Evolutionary conservation across 2,113 vertebrate genomes (phyloP), one percentile per base, ranked within the genome.

Genomic region (Bostrychus sinensis): DNA sequence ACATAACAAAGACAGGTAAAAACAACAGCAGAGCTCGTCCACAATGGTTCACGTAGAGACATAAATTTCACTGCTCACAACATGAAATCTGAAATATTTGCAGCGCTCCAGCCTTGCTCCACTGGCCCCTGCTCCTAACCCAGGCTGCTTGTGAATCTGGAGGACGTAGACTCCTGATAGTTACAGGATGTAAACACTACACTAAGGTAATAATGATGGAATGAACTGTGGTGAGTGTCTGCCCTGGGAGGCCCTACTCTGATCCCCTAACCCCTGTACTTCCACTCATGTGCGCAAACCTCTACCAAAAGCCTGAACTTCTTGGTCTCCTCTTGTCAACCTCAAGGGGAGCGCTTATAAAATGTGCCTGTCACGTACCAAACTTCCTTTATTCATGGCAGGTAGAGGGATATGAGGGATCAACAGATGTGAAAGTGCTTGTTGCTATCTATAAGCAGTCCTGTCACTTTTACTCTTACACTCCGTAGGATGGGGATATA

Each of bases 351-450:
- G 54, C 67, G 64, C 12, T 41, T 56, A 62, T 61, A 76, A 75
- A 67, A 86, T 56, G 79, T 83, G 56, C 51, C 67, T 13, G 75
- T 79, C 81, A 86, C 70, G 54, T 62, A 39, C 58, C 51, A 79
- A 64, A 72, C 62, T 53, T 66, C 39, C 63, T 70, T 78, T 79
- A 77, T 87, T 86, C 66, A 66, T 73, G 53, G 57, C 65, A 79
- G 75, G 57, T 72, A 69, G 46, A 64, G 39, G 41, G 70, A 76
- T 80, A 80, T 63, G 57, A 76, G 56, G 66, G 77, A 84, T 82
- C 77, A 82, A 72, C 69, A 77, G 69, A 80, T 78, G 77, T 71
- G 62, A 65, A 76, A 77, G 77, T 62, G 81, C 70, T 80, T 81
- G 50, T 51, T 70, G 70, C 72, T 72, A 75, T 85, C 69, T 75